Evolutionary conservation across 2,113 vertebrate species (phyloP).

Genomic region (Ellobius talpinus): DNA sequence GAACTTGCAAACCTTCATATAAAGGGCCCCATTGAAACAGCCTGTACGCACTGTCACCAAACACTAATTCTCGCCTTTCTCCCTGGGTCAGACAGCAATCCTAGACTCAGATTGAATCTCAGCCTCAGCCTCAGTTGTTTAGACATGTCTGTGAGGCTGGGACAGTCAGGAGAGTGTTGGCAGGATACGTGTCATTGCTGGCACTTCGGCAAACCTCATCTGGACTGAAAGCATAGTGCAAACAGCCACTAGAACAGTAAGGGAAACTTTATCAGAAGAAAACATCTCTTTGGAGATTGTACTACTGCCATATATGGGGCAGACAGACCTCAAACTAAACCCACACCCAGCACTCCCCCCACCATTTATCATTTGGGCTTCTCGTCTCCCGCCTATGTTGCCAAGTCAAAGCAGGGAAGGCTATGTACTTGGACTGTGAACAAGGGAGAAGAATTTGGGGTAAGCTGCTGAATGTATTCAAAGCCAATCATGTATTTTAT

Average conservation of each 20-base stretch:
- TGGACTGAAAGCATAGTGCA: constrained; percentile 21
- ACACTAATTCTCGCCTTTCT: constrained; percentile 63
- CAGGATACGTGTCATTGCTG: constrained; percentile 62
- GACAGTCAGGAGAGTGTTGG: constrained; percentile 46
- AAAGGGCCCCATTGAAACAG: constrained; percentile 54
- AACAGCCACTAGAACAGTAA: constrained; percentile 58
- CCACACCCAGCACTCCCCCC: constrained; percentile 5
- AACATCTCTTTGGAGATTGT: constrained; percentile 63
- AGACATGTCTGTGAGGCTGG: constrained; percentile 53
- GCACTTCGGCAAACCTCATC: constrained; percentile 69
- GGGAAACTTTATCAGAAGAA: constrained; percentile 69
- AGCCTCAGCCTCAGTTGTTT: constrained; percentile 31
- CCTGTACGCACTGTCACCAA: constrained; percentile 56
- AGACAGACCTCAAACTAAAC: constrained; percentile 56
- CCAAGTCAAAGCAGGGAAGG: constrained; percentile 57
- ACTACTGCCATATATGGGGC: constrained; percentile 41
- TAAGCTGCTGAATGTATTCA: neutral
- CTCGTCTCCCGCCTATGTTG: constrained; percentile 44
- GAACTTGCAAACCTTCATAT: constrained; percentile 58
- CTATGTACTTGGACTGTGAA: constrained; percentile 51
- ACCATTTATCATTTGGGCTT: constrained; percentile 67
- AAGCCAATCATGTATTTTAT: constrained; percentile 4
- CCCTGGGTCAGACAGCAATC: constrained; percentile 30
- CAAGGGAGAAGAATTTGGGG: constrained; percentile 26
- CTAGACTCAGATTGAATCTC: constrained; percentile 53